phyloP scores from a whole-genome alignment of 2,888 invertebrate species.

The Caenorhabditis imperialis region DNA sequence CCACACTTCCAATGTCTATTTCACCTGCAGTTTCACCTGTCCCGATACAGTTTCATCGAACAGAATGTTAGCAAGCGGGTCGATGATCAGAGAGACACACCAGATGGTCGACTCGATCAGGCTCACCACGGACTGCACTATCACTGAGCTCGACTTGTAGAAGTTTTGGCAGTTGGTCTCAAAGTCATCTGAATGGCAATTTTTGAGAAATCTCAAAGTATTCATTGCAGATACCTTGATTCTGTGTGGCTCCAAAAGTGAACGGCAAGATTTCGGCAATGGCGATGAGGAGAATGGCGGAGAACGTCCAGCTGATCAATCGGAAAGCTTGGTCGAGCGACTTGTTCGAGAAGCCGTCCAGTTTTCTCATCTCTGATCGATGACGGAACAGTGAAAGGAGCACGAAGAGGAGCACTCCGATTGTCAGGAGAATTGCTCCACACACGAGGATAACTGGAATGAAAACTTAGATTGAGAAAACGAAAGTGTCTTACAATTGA shows the following conservation, averaged over 20 bases:
- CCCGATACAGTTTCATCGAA: conserved; percentile 18
- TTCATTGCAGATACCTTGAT: conserved; percentile 2
- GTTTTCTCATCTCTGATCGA: conserved; percentile 11
- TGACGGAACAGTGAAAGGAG: conserved; percentile 6
- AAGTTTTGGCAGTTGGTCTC: conserved; percentile 5
- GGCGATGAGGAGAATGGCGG: not conserved
- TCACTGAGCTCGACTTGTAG: not conserved
- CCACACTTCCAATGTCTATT: not conserved
- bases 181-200: not conserved
- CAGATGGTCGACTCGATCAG: conserved; percentile 7
- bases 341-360: conserved; percentile 18
- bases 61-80: conserved; percentile 19
- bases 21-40: conserved; percentile 7
- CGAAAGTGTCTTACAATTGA: conserved; percentile 26
- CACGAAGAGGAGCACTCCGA: not conserved
- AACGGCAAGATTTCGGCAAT: conserved; percentile 15
- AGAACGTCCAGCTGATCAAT: conserved; percentile 16
- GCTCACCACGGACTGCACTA: not conserved
- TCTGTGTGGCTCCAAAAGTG: not conserved
- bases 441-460: conserved; percentile 21
- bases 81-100: conserved; percentile 23
- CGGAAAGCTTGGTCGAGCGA: conserved; percentile 13
- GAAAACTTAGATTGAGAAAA: too few relatives aligned
- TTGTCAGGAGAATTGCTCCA: conserved; percentile 16
- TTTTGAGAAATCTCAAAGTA: not conserved